Conservation (phyloP, 2,113 vertebrate species). For the Elgaria multicarinata region DNA sequence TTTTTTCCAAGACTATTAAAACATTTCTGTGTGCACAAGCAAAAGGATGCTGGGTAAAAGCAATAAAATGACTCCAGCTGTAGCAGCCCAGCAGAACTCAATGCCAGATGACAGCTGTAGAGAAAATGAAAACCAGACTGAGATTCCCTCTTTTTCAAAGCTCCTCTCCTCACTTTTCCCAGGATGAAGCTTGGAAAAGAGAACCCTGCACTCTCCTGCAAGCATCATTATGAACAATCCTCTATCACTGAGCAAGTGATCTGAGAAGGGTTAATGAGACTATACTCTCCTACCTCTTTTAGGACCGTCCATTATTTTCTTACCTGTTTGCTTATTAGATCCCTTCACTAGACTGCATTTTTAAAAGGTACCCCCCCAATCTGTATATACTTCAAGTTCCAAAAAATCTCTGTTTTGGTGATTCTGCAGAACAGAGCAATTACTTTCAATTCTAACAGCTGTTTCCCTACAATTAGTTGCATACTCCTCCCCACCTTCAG, state of each 20-base stretch:
- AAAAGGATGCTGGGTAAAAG: constrained; percentile 86
- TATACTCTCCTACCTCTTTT: constrained; percentile 61
- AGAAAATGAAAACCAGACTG: constrained; percentile 88
- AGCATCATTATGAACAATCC: constrained; percentile 64
- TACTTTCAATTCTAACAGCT: constrained; percentile 35
- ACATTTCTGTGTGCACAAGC: constrained; percentile 79
- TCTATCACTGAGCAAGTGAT: constrained; percentile 67
- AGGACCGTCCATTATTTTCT: constrained; percentile 55
- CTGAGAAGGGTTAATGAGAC: constrained; percentile 55
- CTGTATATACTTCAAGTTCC: constrained; percentile 32
- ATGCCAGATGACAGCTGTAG: constrained; percentile 90
- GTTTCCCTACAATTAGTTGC: constrained; percentile 30
- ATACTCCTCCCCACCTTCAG: constrained; percentile 13
- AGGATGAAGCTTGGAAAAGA: constrained; percentile 62
- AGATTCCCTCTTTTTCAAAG: constrained; percentile 83
- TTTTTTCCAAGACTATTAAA: constrained; percentile 78
- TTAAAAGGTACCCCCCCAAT: constrained; percentile 23
- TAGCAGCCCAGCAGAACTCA: constrained; percentile 86
- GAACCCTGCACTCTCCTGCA: constrained; percentile 65
- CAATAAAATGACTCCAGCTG: constrained; percentile 92
- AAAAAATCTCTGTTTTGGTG: constrained; percentile 45
- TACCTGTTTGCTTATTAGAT: constrained; percentile 43
- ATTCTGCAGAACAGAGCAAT: constrained; percentile 36
- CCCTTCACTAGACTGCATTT: constrained; percentile 25
- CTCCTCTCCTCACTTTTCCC: constrained; percentile 69